Percentiles rank a stretch among this genome's conserved stretches.
Conservation (phyloP, 1,140 invertebrate species). For the Chelonus insularis region DNA sequence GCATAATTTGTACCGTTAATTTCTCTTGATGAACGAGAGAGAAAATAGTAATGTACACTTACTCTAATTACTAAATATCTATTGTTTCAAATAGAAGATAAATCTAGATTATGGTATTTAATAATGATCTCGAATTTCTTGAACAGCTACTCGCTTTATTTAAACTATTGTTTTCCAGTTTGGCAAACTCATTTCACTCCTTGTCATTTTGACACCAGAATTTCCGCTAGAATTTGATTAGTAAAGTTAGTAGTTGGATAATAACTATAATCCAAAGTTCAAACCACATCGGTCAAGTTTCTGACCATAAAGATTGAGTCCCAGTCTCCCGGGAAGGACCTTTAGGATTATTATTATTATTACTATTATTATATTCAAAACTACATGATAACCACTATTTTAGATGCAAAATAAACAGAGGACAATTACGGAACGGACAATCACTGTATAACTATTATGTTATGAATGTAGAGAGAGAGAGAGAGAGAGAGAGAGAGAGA, state of each 20-base stretch:
- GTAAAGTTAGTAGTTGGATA: not conserved
- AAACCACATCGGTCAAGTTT: slow-evolving; percentile 15
- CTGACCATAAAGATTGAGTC: not conserved
- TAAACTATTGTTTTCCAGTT: not conserved
- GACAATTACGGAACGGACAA: too few species aligned
- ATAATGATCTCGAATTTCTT: too few species aligned
- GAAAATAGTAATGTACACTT: too few species aligned
- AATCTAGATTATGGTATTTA: too few species aligned
- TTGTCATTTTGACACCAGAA: slow-evolving; percentile 2
- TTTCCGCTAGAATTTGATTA: slow-evolving; percentile 8
- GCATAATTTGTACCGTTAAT: too few species aligned
- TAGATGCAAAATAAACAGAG: too few species aligned
- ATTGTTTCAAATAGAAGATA: too few species aligned
- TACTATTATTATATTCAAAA: not conserved
- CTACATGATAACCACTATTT: not conserved
- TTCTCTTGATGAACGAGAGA: too few species aligned
- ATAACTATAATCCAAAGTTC: slow-evolving; percentile 17
- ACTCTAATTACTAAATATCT: too few species aligned
- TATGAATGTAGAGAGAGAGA: not conserved
- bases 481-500: too few species aligned
- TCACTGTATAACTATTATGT: not conserved
- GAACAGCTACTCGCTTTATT: not conserved
- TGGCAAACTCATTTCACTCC: not conserved
- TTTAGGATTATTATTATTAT: not conserved
- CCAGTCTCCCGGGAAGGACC: not conserved